Base-by-base conservation (phyloP, 2,113 vertebrate species). In the Forbesichthys papilliferus region DNA sequence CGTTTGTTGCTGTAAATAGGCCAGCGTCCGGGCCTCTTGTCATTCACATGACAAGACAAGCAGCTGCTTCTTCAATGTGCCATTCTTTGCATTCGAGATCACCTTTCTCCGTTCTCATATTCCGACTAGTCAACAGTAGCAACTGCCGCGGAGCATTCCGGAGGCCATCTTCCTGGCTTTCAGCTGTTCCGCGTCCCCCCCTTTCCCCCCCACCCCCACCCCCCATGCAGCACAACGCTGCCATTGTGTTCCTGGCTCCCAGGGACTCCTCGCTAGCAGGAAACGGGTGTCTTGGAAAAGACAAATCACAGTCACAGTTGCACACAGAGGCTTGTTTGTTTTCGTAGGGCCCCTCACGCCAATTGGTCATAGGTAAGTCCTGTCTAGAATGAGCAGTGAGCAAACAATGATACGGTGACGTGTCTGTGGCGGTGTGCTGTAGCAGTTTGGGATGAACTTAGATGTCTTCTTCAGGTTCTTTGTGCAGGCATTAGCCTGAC, bases 61-160 rank as follows among this genome's bases (percentile, higher is more conserved):
- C 97, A 99, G 96, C 97, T 99, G 97, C 93, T 94, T 92, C 93
- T 93, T 96, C 94, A 95, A 94, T 95, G 95, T 94, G 93, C 95
- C 94, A 93, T 97, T 96, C 96, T 96, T 95, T 94, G 92, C 93
- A 94, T 93, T 94, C 94, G 93, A 93, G 95, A 96, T 96, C 96
- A 96, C 95, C 96, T 96, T 96, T 95, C 95, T 93, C 92, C 92
- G 91, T 94, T 96, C 96, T 96, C 96, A 94, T 96, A 96, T 98
- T 98, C 95, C 95, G 94, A 95, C 95, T 96, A 95, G 96, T 96
- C 95, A 96, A 98, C 96, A 96, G 95, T 94, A 95, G 94, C 95
- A 96, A 98, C 96, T 96, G 92, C 95, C 94, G 93, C 79, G 89
- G 78, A 91, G 93, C 95, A 96, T 97, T 97, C 96, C 95, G 92